Conservation (phyloP, 2,888 invertebrate species). For the Drosophila bunnanda region DNA sequence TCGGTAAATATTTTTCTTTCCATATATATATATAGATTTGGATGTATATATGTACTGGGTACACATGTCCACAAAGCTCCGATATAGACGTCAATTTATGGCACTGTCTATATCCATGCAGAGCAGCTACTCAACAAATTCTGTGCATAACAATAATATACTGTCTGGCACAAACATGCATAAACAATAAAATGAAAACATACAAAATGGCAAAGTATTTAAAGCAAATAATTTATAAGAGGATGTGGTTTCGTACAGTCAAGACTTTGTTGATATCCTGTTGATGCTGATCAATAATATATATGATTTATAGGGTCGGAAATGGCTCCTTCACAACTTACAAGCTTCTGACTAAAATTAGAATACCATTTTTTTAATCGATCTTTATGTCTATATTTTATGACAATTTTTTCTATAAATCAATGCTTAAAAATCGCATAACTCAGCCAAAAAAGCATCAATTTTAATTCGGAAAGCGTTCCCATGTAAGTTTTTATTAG, state of each 20-base stretch:
- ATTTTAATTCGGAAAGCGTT: neutral
- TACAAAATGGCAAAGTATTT: slow-evolving; percentile 24
- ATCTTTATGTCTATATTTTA: too few relatives aligned
- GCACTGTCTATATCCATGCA: slow-evolving; percentile 35
- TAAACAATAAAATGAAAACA: slow-evolving; percentile 33
- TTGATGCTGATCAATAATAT: too few relatives aligned
- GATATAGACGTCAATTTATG: slow-evolving; percentile 45
- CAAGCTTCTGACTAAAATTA: too few relatives aligned
- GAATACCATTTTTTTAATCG: too few relatives aligned
- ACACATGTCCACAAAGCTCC: slow-evolving; percentile 28
- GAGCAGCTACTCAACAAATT: slow-evolving; percentile 39
- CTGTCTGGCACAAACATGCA: slow-evolving; percentile 33
- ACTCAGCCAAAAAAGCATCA: neutral
- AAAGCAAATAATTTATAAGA: slow-evolving; percentile 10
- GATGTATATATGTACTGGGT: slow-evolving; percentile 9
- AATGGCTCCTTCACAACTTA: too few relatives aligned
- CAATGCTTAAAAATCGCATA: neutral
- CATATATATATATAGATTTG: slow-evolving; percentile 15
- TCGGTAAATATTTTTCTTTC: slow-evolving; percentile 30
- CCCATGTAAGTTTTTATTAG: neutral
- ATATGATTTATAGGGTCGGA: too few relatives aligned
- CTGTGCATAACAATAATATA: slow-evolving; percentile 46
- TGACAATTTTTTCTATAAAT: neutral
- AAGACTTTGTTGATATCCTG: slow-evolving; percentile 11
- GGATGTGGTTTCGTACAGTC: too few relatives aligned